Evolutionary conservation across 1,140 invertebrate genomes (phyloP).

Genomic region (Drosophila pseudoobscura): DNA sequence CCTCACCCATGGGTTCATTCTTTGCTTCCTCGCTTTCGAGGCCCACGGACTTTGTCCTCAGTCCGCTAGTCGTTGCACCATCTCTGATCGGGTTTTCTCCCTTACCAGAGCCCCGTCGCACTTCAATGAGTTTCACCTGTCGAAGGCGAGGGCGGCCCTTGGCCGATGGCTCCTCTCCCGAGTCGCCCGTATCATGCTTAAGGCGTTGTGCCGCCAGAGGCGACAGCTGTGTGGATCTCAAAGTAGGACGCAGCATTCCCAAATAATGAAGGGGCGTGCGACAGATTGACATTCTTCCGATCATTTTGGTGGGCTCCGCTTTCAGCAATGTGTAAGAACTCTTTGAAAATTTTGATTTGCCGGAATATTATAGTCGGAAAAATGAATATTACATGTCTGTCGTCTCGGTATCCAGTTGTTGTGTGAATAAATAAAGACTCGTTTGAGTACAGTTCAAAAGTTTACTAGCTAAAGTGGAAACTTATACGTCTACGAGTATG

Average conservation of each 20-base stretch:
- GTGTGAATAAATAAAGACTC: conserved; percentile 3
- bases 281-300: background rate
- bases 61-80: background rate
- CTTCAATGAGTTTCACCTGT: background rate
- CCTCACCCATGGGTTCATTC: too few species aligned
- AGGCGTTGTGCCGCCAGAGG: background rate
- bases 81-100: too few species aligned
- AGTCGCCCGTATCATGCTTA: background rate
- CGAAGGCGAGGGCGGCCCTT: background rate
- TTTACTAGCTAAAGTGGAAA: conserved; percentile 19
- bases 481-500: background rate
- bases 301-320: background rate
- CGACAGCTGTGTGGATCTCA: background rate
- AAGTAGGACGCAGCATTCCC: background rate
- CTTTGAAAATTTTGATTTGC: too few species aligned
- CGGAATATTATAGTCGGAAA: background rate
- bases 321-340: background rate
- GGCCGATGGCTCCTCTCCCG: background rate
- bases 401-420: conserved; percentile 4
- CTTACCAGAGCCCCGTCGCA: too few species aligned
- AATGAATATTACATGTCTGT: background rate
- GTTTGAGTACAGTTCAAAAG: conserved; percentile 7
- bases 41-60: background rate
- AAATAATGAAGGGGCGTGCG: background rate
- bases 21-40: too few species aligned